Base-by-base conservation (phyloP, 2,888 invertebrate species). In the Cremastinae sp. region DNA sequence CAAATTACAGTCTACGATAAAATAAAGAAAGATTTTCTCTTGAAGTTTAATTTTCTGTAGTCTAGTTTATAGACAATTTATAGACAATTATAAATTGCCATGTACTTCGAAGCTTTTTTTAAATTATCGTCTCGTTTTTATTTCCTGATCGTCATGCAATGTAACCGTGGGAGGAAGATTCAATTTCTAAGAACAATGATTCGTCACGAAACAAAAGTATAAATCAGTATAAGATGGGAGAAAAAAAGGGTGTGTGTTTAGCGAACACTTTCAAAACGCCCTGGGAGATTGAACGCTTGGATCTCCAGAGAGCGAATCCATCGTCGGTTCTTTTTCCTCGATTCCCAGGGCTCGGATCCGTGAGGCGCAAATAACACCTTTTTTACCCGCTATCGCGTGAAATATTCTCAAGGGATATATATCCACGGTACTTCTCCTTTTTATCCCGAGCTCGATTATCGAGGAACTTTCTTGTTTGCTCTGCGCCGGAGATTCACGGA, bases 331-430 rank as follows among this genome's bases (percentile, higher is more conserved):
- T 28, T 28, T 18, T 43, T 43, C 14, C 43, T 51, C 53, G 74
- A 71, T 79, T 76, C 76, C 66, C 77, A 78, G 65, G 79, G 69
- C 71, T 75, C 49, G 10, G 36, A 43, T 56, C 47, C 73, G 51
- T 28, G 73, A 80, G 64, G 64, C 45, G 62, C 51, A 65, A 75
- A 78, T 73, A 70, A 53, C 53, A 18, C 54, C 18, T 54, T 54
- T 59, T 70, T 75, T 75, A 12, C 38, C 1, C 28, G 10, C 47
- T 14, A 58, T 10, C 58, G 38, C 58, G 58, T 41, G 41, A 71
- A 61, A 69, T 14, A 14, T 51, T 49, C 18, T 53, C 58, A 22
- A 18, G 10, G 28, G 2, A 51, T 38, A 14, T 65, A 65, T 16
- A 34, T 34, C 43, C 20, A 47, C 51, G 16, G 45, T 68, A 58